phyloP scores from a whole-genome alignment of 2,797 vertebrate genomes.

The Anguilla obscura region DNA sequence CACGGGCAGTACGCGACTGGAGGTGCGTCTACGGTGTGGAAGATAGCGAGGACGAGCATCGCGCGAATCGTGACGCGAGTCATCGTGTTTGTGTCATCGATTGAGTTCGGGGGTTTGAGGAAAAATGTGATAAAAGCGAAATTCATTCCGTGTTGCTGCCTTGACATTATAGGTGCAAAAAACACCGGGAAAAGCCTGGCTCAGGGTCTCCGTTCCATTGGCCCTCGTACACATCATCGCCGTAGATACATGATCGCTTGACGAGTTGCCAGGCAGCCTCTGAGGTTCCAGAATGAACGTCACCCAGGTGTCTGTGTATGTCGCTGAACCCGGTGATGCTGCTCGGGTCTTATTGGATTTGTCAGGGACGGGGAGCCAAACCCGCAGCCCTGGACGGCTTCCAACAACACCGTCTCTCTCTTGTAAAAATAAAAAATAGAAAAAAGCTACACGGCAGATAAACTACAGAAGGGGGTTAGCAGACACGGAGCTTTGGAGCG shows the following conservation, averaged over 20 bases:
- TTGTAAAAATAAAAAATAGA: too few species aligned
- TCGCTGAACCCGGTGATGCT: background rate
- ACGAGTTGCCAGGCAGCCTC: background rate
- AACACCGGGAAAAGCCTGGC: background rate
- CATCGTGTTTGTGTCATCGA: too few species aligned
- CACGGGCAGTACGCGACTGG: too few species aligned
- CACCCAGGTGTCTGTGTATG: background rate
- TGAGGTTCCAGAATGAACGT: background rate
- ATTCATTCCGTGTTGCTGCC: too few species aligned
- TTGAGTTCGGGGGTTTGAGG: too few species aligned
- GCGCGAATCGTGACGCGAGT: too few species aligned
- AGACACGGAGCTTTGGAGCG: background rate
- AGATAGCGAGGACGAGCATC: too few species aligned
- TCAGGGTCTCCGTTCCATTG: background rate
- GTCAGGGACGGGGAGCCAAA: conserved; percentile 1
- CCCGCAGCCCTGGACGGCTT: background rate
- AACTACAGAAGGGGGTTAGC: background rate
- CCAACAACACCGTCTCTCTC: background rate
- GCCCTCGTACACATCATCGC: background rate
- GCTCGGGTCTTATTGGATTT: background rate
- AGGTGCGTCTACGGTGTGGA: too few species aligned
- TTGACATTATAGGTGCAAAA: background rate
- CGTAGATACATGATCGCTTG: background rate
- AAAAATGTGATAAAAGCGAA: too few species aligned
- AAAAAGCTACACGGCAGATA: background rate